Evolutionary conservation across 1,140 invertebrate species (phyloP).

Genomic region (Acromyrmex heyeri): DNA sequence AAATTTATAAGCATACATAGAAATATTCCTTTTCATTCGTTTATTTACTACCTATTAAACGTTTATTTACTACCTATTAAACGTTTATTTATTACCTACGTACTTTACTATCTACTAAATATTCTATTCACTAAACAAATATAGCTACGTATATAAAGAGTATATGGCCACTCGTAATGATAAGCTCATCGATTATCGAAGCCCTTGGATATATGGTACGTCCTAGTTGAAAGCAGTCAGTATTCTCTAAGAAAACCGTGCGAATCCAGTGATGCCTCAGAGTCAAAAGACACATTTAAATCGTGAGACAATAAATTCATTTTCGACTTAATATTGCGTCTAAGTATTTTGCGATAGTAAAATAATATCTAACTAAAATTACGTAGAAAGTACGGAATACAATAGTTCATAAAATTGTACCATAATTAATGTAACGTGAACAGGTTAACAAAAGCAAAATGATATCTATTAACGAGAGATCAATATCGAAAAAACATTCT

Average conservation of each 20-base stretch:
- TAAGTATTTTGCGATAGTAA: neutral
- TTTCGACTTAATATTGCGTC: neutral
- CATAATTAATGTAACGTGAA: neutral
- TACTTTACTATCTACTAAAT: neutral
- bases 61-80: neutral
- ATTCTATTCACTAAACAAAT: neutral
- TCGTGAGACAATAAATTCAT: neutral
- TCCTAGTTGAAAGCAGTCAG: slow-evolving; percentile 53
- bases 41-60: neutral
- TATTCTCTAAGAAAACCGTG: slow-evolving; percentile 26
- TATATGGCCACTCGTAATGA: slow-evolving; percentile 35
- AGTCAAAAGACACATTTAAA: neutral
- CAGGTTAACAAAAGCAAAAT: neutral
- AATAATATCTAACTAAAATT: slow-evolving; percentile 7
- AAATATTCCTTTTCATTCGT: neutral
- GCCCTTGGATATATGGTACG: slow-evolving; percentile 56
- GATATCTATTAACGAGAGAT: neutral
- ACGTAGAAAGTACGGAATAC: slow-evolving; percentile 2
- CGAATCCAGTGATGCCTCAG: neutral
- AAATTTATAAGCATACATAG: neutral
- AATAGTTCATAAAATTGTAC: slow-evolving; percentile 8
- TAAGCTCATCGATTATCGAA: slow-evolving; percentile 83
- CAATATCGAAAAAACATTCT: too few species aligned
- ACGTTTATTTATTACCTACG: too few species aligned
- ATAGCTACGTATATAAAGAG: neutral